Percentiles rank a stretch among this genome's conserved stretches.
phyloP scores from a whole-genome alignment of 2,113 vertebrate genomes.

The Nothobranchius kuhntae region DNA sequence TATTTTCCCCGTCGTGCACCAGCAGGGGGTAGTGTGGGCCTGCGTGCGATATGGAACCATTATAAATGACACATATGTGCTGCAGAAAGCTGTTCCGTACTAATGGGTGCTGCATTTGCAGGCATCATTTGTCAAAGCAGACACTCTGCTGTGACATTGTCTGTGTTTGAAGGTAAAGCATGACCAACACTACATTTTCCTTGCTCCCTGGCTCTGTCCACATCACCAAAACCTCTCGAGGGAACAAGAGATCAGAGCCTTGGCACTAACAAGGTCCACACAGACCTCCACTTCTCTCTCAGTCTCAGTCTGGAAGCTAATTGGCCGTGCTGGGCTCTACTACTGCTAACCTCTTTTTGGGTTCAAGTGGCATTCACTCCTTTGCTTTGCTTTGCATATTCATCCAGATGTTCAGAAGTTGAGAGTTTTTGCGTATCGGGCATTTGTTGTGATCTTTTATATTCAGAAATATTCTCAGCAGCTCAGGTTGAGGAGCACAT shows the following conservation, averaged over 20 bases:
- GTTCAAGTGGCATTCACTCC: not conserved
- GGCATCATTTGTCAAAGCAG: not conserved
- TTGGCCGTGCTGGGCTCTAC: conserved; percentile 29
- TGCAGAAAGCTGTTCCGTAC: not conserved
- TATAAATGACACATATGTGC: not conserved
- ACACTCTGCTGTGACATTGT: not conserved
- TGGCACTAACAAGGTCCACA: conserved; percentile 25
- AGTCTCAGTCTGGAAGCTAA: conserved; percentile 23
- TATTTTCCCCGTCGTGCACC: not conserved
- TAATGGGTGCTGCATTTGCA: conserved; percentile 19
- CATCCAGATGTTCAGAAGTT: not conserved
- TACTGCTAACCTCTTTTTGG: conserved; percentile 15
- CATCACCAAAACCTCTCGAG: conserved; percentile 5
- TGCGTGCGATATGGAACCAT: not conserved
- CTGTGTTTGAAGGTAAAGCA: conserved; percentile 7
- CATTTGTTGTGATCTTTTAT: no score
- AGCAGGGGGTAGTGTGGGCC: conserved; percentile 46
- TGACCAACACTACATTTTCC: conserved; percentile 18
- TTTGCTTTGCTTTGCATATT: not conserved
- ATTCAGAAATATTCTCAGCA: no score
- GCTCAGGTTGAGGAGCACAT: no score
- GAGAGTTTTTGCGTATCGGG: not conserved
- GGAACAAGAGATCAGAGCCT: conserved; percentile 7
- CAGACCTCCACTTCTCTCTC: not conserved
- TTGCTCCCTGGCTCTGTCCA: not conserved